A percentile compares a stretch with the other conserved stretches of the same genome.
phyloP scores from a whole-genome alignment of 2,888 invertebrate species.

The Alloplasta piceator region DNA sequence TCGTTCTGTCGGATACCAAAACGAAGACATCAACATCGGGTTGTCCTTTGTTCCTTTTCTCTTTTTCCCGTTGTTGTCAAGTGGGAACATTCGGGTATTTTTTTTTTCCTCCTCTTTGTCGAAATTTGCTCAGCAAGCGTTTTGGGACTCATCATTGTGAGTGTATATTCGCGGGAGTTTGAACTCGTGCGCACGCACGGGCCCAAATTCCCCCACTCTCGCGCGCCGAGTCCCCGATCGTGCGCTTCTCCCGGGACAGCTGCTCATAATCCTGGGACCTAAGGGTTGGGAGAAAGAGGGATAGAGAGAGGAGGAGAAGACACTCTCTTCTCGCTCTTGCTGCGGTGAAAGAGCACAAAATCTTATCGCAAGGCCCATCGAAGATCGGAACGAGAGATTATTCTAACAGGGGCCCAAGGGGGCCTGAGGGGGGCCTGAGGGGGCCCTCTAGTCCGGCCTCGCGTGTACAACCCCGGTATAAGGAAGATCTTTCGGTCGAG shows the following conservation, averaged over 20 bases:
- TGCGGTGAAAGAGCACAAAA: slow-evolving; percentile 69
- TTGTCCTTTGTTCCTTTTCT: slow-evolving; percentile 2
- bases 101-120: slow-evolving; percentile 20
- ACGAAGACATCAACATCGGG: slow-evolving; percentile 61
- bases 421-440: slow-evolving; percentile 75
- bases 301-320: slow-evolving; percentile 72
- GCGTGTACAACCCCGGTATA: slow-evolving; percentile 64
- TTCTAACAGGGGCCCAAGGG: slow-evolving; percentile 80
- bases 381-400: slow-evolving; percentile 80
- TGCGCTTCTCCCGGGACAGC: slow-evolving; percentile 73
- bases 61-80: not conserved
- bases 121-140: slow-evolving; percentile 55
- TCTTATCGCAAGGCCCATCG: slow-evolving; percentile 80
- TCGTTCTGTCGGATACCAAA: slow-evolving; percentile 23
- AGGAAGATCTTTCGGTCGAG: slow-evolving; percentile 77
- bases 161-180: slow-evolving; percentile 40
- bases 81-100: slow-evolving; percentile 3
- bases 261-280: slow-evolving; percentile 79
- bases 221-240: slow-evolving; percentile 27
- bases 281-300: slow-evolving; percentile 52
- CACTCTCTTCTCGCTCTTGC: slow-evolving; percentile 57
- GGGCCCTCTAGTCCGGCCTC: slow-evolving; percentile 72
- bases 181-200: not conserved
- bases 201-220: slow-evolving; percentile 9
- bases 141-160: slow-evolving; percentile 28